Conservation (phyloP, 2,113 vertebrate species). For the Salvator merianae region DNA sequence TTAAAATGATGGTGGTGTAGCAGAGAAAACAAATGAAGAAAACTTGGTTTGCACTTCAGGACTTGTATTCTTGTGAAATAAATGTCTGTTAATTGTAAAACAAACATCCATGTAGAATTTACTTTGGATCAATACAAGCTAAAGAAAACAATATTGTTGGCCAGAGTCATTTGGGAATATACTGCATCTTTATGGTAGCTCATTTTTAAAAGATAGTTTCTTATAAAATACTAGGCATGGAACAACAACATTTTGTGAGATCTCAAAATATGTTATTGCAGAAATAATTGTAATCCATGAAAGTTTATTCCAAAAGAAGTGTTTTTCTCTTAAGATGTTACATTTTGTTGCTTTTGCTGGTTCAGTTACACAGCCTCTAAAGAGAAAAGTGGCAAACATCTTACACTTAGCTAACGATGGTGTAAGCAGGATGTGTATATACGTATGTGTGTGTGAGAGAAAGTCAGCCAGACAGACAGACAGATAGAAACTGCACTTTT, state of each 20-base stretch:
- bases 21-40: background rate
- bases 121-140: background rate
- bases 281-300: background rate
- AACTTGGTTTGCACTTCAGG: background rate
- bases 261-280: background rate
- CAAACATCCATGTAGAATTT: background rate
- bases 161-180: background rate
- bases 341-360: background rate
- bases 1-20: background rate
- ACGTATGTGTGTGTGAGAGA: background rate
- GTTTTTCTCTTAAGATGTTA: background rate
- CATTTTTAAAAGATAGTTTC: background rate
- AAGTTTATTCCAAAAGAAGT: background rate
- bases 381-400: background rate
- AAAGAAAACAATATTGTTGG: background rate
- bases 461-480: no score
- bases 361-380: background rate
- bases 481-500: background rate
- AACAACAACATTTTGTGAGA: no score
- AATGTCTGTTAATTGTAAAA: background rate
- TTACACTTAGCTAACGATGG: background rate
- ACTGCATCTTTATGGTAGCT: background rate
- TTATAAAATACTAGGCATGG: background rate
- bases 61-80: background rate
- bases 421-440: background rate